These are phyloP conservation scores for Platycheirus albimanus DNA, from an alignment of 2,888 invertebrate genomes.

Conservation along the genomic window DNA sequence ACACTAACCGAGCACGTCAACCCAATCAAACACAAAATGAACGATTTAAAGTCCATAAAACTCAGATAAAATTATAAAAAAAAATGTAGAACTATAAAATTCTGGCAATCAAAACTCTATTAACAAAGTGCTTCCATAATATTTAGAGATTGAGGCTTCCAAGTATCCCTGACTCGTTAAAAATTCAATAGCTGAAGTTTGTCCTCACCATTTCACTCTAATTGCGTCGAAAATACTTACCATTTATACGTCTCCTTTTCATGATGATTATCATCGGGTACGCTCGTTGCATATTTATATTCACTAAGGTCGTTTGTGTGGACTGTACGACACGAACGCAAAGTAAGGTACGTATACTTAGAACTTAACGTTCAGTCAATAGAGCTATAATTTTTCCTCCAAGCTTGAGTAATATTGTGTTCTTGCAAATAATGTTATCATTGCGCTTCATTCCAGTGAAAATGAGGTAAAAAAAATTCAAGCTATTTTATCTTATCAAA, in stretches of 20 bases:
- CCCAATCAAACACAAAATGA: slow-evolving; percentile 24
- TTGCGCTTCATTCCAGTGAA: slow-evolving; percentile 31
- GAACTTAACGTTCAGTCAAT: slow-evolving; percentile 35
- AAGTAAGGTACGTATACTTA: no score
- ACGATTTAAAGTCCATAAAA: slow-evolving; percentile 32
- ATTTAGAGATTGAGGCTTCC: neutral
- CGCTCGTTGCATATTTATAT: slow-evolving; percentile 34
- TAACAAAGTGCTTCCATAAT: slow-evolving; percentile 4
- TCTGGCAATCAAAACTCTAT: slow-evolving; percentile 48
- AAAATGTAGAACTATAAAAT: slow-evolving; percentile 6
- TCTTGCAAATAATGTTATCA: slow-evolving; percentile 47
- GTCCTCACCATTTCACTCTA: slow-evolving; percentile 22
- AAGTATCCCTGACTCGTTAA: slow-evolving; percentile 17
- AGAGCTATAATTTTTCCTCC: neutral
- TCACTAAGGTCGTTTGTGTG: neutral
- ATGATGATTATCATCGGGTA: slow-evolving; percentile 11
- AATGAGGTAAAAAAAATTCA: slow-evolving; percentile 39
- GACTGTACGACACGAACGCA: neutral
- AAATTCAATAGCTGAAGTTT: neutral
- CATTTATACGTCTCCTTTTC: slow-evolving; percentile 33
- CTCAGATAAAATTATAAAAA: neutral
- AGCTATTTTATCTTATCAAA: slow-evolving; percentile 42
- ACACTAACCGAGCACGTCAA: slow-evolving; percentile 50
- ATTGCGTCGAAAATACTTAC: slow-evolving; percentile 38
- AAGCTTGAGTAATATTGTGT: slow-evolving; percentile 31